phyloP scores from a whole-genome alignment of 2,113 vertebrate genomes.

The Phocoena phocoena region DNA sequence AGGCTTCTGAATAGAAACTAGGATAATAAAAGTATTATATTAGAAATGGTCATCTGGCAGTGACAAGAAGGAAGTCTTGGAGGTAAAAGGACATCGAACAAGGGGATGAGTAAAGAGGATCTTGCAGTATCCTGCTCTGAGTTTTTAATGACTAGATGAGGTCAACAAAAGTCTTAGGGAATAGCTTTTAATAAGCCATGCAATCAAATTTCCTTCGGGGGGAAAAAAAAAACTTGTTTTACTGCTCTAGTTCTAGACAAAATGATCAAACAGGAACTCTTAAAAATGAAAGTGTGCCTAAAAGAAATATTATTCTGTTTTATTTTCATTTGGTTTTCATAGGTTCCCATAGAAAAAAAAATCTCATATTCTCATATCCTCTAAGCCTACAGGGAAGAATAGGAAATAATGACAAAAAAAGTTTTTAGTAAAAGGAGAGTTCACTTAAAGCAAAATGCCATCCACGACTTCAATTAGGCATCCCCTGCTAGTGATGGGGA shows the following conservation, averaged over 20 bases:
- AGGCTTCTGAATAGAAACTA: not conserved
- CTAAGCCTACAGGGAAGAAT: not conserved
- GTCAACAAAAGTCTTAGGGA: not conserved
- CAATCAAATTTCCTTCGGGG: not conserved
- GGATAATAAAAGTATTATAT: not conserved
- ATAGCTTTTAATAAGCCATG: not conserved
- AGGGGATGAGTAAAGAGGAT: not conserved
- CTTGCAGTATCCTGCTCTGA: not conserved
- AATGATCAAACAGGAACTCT: not conserved
- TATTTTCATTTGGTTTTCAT: constrained; percentile 46
- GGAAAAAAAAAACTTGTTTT: not conserved
- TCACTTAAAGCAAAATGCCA: not conserved
- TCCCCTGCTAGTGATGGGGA: not conserved
- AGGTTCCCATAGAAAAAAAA: not conserved
- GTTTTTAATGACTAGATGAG: not conserved
- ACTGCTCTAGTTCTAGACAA: not conserved
- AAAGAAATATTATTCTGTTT: constrained; percentile 21
- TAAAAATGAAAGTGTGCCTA: constrained; percentile 8
- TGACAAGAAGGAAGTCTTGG: not conserved
- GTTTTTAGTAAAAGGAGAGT: not conserved
- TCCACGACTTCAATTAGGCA: not conserved
- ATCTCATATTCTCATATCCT: constrained; percentile 32
- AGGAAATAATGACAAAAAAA: constrained; percentile 53
- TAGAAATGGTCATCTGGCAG: not conserved
- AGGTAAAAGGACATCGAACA: not conserved